Evolutionary conservation across 92 coral and sea anemone species (phyloP).

Genomic region (Nematostella vectensis): DNA sequence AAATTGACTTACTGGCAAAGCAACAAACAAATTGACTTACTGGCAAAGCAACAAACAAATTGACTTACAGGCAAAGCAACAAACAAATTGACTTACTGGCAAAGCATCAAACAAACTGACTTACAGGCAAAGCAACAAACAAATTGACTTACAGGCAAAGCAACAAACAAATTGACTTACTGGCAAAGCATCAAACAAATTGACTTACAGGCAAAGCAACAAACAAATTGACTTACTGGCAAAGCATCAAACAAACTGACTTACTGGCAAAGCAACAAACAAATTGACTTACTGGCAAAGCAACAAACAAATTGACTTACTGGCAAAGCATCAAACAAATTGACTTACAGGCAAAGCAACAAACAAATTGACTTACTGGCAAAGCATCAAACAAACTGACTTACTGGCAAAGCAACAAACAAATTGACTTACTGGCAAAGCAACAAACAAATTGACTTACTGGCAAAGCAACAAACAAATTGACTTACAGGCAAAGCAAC

Average conservation of each 20-base stretch:
- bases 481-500: constrained; percentile 80
- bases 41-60: constrained; percentile 76
- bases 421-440: constrained; percentile 82
- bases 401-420: constrained; percentile 79
- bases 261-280: constrained; percentile 79
- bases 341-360: constrained; percentile 80
- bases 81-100: constrained; percentile 80
- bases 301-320: constrained; percentile 72
- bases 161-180: constrained; percentile 72
- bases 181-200: constrained; percentile 75
- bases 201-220: constrained; percentile 80
- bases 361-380: constrained; percentile 80
- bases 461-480: constrained; percentile 76
- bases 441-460: constrained; percentile 72
- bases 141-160: constrained; percentile 83
- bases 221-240: constrained; percentile 80
- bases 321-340: constrained; percentile 75
- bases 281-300: constrained; percentile 82
- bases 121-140: constrained; percentile 79
- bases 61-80: constrained; percentile 80
- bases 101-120: constrained; percentile 64
- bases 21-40: constrained; percentile 72
- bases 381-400: constrained; percentile 64
- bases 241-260: constrained; percentile 64
- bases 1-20: constrained; percentile 82